Base-by-base conservation (phyloP, 2,888 invertebrate species). In the Deladenus siricidicola region DNA sequence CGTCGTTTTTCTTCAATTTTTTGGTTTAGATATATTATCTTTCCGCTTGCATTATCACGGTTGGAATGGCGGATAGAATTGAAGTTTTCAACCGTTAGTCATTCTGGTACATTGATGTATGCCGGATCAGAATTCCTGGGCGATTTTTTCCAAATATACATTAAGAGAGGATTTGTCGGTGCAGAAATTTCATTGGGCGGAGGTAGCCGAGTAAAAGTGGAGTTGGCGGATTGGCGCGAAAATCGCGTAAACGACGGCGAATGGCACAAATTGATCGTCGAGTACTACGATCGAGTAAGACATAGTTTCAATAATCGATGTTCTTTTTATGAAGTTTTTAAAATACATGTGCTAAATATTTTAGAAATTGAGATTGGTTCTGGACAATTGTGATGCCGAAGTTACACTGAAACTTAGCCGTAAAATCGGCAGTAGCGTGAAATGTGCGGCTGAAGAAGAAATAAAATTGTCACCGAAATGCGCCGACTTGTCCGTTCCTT, bases 201-300 rank as follows among this genome's bases (percentile, higher is more conserved):
- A 17, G 14, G 14, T 14, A 26, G 43, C 4, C 43, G 43, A 43
- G 30, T 48, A 3, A 10, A 24, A 6, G 63, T 71, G 17, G 65
- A 64, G 56, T 62, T 76, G 68, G 67, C 70, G 8, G 72, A 70
- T 44, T 71, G 70, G 54, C 58, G 62, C 10, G 67, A 68, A 50
- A 75, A 75, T 55, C 63, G 73, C 45, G 64, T 76, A 24, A 73
- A 74, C 53, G 72, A 76, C 49, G 76, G 76, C 2, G 68, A 74
- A 47, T 76, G 76, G 76, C 76, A 77, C 56, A 71, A 58, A 19
- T 60, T 76, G 3, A 64, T 51, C 17, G 30, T 76, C 21, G 65
- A 67, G 50, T 75, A 66, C 51, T 67, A 64, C 26, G 67, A 76
- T 49, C 64, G 65, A 56, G 75, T 75, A 54, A 56, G 69, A 30